Evolutionary conservation across 1,140 invertebrate genomes (phyloP).

Genomic region (Thaumatotibia leucotreta): DNA sequence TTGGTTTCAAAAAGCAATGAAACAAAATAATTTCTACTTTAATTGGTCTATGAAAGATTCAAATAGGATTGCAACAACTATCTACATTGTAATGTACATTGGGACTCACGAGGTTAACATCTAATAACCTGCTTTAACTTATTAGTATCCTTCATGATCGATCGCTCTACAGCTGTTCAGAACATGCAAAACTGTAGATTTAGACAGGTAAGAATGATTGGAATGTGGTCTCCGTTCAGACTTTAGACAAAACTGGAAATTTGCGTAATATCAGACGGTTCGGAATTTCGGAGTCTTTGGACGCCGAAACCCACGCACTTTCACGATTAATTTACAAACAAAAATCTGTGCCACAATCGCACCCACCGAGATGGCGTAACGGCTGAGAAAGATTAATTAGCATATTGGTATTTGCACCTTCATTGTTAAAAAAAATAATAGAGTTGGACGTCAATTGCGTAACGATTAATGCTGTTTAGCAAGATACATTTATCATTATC

Average conservation of each 20-base stretch:
- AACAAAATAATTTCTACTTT: too few relatives aligned
- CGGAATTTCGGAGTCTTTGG: conserved; percentile 3
- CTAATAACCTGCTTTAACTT: too few relatives aligned
- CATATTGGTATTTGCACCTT: conserved; percentile 32
- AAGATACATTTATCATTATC: conserved; percentile 4
- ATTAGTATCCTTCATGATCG: too few relatives aligned
- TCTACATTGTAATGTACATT: too few relatives aligned
- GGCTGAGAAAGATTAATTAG: conserved; percentile 33
- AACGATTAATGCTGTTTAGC: conserved; percentile 8
- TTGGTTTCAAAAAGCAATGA: too few relatives aligned
- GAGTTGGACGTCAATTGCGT: neutral
- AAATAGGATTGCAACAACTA: too few relatives aligned
- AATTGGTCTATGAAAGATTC: too few relatives aligned
- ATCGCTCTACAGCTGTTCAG: too few relatives aligned
- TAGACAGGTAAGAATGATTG: too few relatives aligned
- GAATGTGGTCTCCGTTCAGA: neutral
- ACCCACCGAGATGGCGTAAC: conserved; percentile 24
- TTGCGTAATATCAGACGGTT: conserved; percentile 27
- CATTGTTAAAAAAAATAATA: conserved; percentile 21
- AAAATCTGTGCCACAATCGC: conserved; percentile 15
- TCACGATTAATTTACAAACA: conserved; percentile 23
- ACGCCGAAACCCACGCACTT: conserved; percentile 32
- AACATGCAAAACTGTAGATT: too few relatives aligned
- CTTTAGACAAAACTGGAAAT: conserved; percentile 9
- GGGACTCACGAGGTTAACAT: too few relatives aligned